Percentiles rank a stretch among this genome's conserved stretches.
These are phyloP conservation scores for Hypotaenidia philippensis DNA, from an alignment of 2,797 vertebrate species.

Conservation along the genomic window DNA sequence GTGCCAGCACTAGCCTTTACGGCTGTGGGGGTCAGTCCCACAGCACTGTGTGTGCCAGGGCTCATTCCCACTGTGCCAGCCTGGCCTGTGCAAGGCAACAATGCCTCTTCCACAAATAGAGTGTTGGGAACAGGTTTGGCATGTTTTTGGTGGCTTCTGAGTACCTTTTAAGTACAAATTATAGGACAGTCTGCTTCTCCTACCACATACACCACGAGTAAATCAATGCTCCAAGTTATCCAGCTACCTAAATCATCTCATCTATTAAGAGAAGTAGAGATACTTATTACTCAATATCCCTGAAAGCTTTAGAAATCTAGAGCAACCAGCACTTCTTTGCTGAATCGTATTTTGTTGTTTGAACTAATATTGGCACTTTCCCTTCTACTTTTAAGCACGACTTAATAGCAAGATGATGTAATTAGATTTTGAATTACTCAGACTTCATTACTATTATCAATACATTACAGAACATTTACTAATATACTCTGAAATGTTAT, in stretches of 20 bases:
- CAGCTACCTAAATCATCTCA: neutral
- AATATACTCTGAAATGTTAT: conserved; percentile 22
- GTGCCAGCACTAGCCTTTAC: neutral
- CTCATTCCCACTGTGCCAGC: neutral
- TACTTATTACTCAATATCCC: neutral
- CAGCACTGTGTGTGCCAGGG: accelerated
- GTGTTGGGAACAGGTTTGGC: neutral
- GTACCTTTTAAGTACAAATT: neutral
- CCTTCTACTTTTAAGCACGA: neutral
- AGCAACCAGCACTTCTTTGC: neutral
- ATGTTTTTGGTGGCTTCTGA: neutral
- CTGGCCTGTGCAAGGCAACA: neutral
- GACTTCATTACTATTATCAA: conserved; percentile 11
- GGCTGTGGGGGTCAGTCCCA: accelerated
- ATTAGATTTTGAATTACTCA: conserved; percentile 32
- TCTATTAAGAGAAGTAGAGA: neutral
- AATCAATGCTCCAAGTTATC: neutral
- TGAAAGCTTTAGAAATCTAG: neutral
- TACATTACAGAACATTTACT: neutral
- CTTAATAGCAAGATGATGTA: neutral
- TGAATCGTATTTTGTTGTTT: neutral
- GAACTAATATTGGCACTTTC: neutral
- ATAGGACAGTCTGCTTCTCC: neutral
- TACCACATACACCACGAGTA: neutral
- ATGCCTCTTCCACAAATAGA: neutral